Base-by-base conservation (phyloP, 2,113 vertebrate genomes). In the Periophthalmodon schlosseri region DNA sequence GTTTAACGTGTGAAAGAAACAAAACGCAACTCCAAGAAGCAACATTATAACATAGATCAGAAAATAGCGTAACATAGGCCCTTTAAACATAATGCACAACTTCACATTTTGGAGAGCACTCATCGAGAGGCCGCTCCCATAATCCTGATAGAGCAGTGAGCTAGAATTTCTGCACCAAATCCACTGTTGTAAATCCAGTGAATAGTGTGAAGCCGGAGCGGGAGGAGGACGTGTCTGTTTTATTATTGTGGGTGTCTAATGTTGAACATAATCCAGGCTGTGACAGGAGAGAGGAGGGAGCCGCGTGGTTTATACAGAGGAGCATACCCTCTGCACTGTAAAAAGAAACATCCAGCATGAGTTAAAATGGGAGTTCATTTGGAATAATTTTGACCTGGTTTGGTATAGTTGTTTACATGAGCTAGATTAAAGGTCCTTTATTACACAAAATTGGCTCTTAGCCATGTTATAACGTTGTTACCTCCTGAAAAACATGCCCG, bases 231-330 rank as follows among this genome's bases (percentile, higher is more conserved):
- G 76, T 33, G 80, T 78, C 75, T 92, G 10, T 61, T 33, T 61
- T 33, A 61, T 92, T 86, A 91, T 91, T 91, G 84, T 81, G 75
- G 28, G 76, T 20, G 82, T 77, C 72, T 64, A 81, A 90, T 88
- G 89, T 88, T 90, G 84, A 84, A 81, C 84, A 71, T 93, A 93
- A 94, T 94, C 93, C 89, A 87, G 88, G 74, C 76, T 90, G 83
- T 93, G 93, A 94, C 91, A 84, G 80, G 79, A 87, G 87, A 15
- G 33, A 20, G 80, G 80, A 88, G 87, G 87, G 76, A 80, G 79
- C 77, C 72, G 83, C 84, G 67, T 88, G 83, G 72, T 92, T 28
- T 28, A 90, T 91, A 90, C 86, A 87, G 70, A 84, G 81, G 77
- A 86, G 83, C 88, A 87, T 86, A 80, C 89, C 84, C 84, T 80